phyloP scores from a whole-genome alignment of 2,113 vertebrate genomes.

The Manacus vitellinus region DNA sequence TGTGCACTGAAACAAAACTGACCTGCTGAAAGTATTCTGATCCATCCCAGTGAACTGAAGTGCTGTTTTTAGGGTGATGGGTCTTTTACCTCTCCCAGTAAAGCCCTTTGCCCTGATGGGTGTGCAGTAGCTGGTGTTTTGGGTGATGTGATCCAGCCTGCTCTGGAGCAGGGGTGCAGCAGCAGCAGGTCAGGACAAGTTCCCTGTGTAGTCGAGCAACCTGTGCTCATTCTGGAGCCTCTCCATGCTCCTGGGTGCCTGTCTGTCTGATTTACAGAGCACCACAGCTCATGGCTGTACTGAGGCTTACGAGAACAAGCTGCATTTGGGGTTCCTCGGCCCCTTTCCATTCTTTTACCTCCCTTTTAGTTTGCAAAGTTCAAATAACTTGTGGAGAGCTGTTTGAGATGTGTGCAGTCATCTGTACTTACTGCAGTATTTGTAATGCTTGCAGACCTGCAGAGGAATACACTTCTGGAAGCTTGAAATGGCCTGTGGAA shows the following conservation, averaged over 20 bases:
- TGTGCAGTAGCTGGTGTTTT: background rate
- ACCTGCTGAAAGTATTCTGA: background rate
- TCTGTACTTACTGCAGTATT: background rate
- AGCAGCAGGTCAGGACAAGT: background rate
- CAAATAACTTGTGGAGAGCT: accelerated
- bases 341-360: background rate
- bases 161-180: background rate
- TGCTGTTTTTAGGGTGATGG: background rate
- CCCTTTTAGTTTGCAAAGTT: background rate
- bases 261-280: background rate
- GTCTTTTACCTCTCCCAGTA: background rate
- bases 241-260: background rate
- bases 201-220: background rate
- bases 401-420: background rate
- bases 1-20: background rate
- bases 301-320: background rate
- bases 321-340: background rate
- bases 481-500: background rate
- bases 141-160: background rate
- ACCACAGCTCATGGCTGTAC: accelerated
- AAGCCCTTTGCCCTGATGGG: background rate
- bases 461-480: background rate
- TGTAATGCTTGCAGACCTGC: background rate
- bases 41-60: background rate
- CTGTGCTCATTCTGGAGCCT: background rate